Evolutionary conservation across 1,140 invertebrate species (phyloP), one percentile per base, ranked within the genome.

Genomic region (Drosophila pachea): DNA sequence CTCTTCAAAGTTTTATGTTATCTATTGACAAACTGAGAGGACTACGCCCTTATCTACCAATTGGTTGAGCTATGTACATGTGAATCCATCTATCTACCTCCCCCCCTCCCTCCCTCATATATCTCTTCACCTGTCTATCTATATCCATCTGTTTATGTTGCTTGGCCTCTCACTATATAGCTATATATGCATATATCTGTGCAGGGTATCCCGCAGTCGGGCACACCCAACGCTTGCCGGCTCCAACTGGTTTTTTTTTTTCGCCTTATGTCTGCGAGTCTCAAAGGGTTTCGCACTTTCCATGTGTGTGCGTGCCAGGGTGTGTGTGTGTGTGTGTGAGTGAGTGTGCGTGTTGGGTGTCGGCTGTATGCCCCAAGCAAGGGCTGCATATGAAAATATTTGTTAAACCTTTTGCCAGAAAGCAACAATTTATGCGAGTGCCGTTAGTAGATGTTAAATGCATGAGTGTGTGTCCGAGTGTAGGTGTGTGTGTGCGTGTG

Each of bases 261-360:
- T 56, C 56, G 35, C 47, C 32, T 47, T 32, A 48, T 68, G 76
- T 73, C 73, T 76, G 59, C 65, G 68, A 40, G 68, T 84, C 79
- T 79, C 79, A 83, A 83, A 84, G 79, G 79, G 69, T 73, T 74
- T 84, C 81, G 68, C 79, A 83, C 76, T 79, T 65, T 69, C 40
- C 2, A 5, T 42, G 11, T 12, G n/a, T 43, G 40, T 43, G 12
- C 7, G n/a, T 43, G 40, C 14, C 11, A 12, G 60, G 43, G 49
- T 70, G 43, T 74, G 64, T 49, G 42, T 68, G 49, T 61, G 56
- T 56, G 42, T 36, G 12, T 36, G 32, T 42, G 36, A 4, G 11
- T 48, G 7, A 8, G 43, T 56, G 47, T 7, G 40, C 38, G 63
- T 61, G 31, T 11, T 5, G 32, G 35, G n/a, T 66, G 58, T 60